Evolutionary conservation across 2,888 invertebrate genomes (phyloP).

Genomic region (Muscina levida): DNA sequence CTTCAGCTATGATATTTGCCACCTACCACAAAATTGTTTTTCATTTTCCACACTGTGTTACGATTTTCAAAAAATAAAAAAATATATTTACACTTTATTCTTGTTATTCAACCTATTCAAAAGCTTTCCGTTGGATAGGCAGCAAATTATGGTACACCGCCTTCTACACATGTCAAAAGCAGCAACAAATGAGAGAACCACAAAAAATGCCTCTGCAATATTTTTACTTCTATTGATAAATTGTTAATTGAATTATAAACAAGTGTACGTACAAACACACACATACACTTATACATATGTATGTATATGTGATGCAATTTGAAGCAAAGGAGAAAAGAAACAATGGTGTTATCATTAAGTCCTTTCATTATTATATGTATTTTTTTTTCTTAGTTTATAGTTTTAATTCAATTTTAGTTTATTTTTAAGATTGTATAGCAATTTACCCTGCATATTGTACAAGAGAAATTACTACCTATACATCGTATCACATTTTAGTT

Average conservation of each 20-base stretch:
- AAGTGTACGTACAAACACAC: background rate
- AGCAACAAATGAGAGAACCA: background rate
- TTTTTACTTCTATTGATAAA: slow-evolving; percentile 26
- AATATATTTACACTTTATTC: too few relatives aligned
- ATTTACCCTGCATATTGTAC: background rate
- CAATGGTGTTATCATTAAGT: background rate
- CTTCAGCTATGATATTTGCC: too few relatives aligned
- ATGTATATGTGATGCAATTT: slow-evolving; percentile 11
- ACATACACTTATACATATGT: too few relatives aligned
- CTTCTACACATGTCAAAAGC: too few relatives aligned
- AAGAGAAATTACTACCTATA: background rate
- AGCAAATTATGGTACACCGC: too few relatives aligned
- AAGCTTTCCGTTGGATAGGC: too few relatives aligned
- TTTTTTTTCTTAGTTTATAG: background rate
- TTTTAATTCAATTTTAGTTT: slow-evolving; percentile 13
- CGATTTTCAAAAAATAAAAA: too few relatives aligned
- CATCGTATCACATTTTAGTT: too few relatives aligned
- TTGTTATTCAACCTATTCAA: too few relatives aligned
- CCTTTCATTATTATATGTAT: slow-evolving; percentile 10
- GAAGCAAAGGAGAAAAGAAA: slow-evolving; percentile 6
- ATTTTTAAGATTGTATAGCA: background rate
- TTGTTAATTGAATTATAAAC: slow-evolving; percentile 1
- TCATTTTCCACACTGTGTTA: too few relatives aligned
- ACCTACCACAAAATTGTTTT: too few relatives aligned
- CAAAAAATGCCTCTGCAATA: slow-evolving; percentile 47